Evolutionary conservation across 2,113 vertebrate species (phyloP), one percentile per base, ranked within the genome.

Genomic region (Perca fluviatilis): DNA sequence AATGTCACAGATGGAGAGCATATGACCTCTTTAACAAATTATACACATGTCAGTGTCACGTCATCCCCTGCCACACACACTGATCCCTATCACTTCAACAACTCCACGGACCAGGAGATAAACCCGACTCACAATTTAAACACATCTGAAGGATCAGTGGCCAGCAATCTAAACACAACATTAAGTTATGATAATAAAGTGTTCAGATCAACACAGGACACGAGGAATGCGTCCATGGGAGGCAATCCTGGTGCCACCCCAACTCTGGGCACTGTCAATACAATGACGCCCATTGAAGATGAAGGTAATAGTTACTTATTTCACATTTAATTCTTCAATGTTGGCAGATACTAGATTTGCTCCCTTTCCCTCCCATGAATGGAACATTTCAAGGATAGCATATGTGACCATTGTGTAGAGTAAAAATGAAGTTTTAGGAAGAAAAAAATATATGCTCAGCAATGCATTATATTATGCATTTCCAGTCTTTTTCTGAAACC

Each of bases 251-350:
- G 1, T 14, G 2, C 11, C 46, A 51, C 23, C 16, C 7, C 21
- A 53, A 50, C 47, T 14, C 14, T 0, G 19, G 18, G 1, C 3
- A 1, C 49, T 4, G 36, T 25, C 47, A 36, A 5, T 14, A 43
- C 10, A 50, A 4, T 1, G 0, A 3, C 0, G 2, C 9, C 2
- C 8, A 9, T 0, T 13, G 3, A 40, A 5, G 3, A 63, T 13
- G 10, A 71, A 75, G 83, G 83, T 90, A 85, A 82, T 53, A 21
- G 40, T 43, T 5, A 15, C 14, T 18, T 40, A 27, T 58, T 19
- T 73, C 40, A 70, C 30, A 58, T 18, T 46, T 6, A 13, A 51
- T 47, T 54, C 16, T 18, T 80, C 1, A 3, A 7, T 19, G 5
- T 10, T 19, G 21, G 6, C 5, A 23, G 62, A 49, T 60, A 19